phyloP scores from a whole-genome alignment of 2,797 vertebrate species.

The Dendrocincla fuliginosa region DNA sequence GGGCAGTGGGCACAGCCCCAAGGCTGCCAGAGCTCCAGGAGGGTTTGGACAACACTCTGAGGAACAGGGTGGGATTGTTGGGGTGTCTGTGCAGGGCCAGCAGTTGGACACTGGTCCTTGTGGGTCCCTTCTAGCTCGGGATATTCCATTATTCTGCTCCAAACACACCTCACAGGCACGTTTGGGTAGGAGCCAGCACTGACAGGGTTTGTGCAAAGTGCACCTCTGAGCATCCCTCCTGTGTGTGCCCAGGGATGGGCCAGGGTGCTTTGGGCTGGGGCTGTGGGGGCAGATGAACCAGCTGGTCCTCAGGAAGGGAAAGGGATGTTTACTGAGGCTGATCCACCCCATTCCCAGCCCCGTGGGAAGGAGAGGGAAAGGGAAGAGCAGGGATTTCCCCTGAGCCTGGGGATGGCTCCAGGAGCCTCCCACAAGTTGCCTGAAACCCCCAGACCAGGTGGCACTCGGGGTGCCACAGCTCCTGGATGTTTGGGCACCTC shows the following conservation, averaged over 20 bases:
- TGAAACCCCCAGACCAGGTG: not conserved
- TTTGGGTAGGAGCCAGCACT: fast-evolving
- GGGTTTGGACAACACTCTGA: not conserved
- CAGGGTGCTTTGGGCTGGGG: no score
- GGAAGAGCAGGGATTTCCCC: not conserved
- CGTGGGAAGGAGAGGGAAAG: fast-evolving
- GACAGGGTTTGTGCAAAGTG: not conserved
- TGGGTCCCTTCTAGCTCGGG: not conserved
- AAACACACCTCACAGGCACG: fast-evolving
- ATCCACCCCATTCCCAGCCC: not conserved
- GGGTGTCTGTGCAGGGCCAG: not conserved
- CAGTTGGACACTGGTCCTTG: not conserved
- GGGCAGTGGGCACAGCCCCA: not conserved
- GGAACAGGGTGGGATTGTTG: not conserved
- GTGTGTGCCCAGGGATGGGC: not conserved
- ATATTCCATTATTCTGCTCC: not conserved
- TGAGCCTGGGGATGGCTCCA: not conserved
- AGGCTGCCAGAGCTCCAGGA: not conserved
- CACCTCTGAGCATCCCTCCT: not conserved
- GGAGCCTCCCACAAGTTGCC: not conserved
- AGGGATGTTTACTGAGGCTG: not conserved
- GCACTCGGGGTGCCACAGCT: not conserved
- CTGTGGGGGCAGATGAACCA: fast-evolving
- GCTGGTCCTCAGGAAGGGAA: not conserved
- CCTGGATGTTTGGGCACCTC: not conserved